Evolutionary conservation across 2,113 vertebrate species (phyloP).

Genomic region (Ancistrus triradiatus): DNA sequence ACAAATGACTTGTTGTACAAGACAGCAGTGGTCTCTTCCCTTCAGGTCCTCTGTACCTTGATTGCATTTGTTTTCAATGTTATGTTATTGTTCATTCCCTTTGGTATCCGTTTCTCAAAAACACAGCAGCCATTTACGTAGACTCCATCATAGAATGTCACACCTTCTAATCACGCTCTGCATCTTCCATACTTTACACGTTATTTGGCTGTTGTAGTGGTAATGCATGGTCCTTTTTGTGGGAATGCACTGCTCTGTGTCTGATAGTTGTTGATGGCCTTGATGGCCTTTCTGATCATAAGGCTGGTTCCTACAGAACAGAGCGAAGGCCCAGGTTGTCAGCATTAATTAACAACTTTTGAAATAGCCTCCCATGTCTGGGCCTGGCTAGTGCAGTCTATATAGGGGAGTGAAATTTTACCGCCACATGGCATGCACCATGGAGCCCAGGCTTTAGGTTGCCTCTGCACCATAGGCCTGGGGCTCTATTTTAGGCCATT

Average conservation of each 20-base stretch:
- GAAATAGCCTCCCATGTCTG: constrained; percentile 43
- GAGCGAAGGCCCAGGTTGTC: constrained; percentile 41
- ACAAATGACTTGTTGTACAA: too few species aligned
- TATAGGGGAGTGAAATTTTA: constrained; percentile 51
- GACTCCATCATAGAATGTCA: neutral
- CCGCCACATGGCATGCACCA: constrained; percentile 44
- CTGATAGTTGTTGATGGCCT: neutral
- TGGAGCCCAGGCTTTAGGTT: constrained; percentile 44
- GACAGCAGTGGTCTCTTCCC: too few species aligned
- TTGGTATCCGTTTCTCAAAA: neutral
- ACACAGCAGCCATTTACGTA: constrained; percentile 5
- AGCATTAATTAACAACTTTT: constrained; percentile 53
- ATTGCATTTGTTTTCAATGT: too few species aligned
- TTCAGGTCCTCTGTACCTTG: too few species aligned
- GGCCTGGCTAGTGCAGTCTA: constrained; percentile 36
- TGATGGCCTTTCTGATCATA: constrained; percentile 11
- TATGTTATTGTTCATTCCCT: too few species aligned
- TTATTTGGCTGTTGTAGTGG: constrained; percentile 3
- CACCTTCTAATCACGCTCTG: constrained; percentile 2
- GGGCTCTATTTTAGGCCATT: constrained; percentile 42
- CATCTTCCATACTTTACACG: constrained; percentile 2
- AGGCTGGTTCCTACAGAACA: constrained; percentile 3
- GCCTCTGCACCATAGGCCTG: constrained; percentile 17
- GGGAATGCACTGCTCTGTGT: neutral
- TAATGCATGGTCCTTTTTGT: constrained; percentile 7